Evolutionary conservation across 2,797 vertebrate genomes (phyloP), one percentile per base, ranked within the genome.

Genomic region (Esox lucius): DNA sequence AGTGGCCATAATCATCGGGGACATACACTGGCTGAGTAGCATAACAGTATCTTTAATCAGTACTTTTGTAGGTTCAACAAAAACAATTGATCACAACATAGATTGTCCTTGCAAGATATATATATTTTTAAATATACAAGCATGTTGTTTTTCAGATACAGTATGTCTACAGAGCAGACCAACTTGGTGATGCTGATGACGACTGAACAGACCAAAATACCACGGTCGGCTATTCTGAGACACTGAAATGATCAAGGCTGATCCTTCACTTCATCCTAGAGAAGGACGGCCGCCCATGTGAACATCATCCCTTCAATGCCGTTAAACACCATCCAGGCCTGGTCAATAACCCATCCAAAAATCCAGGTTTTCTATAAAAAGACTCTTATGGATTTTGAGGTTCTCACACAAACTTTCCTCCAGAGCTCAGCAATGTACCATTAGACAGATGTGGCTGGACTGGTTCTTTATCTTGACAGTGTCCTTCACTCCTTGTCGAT

Each of bases 191-290:
- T 79, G 82, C 84, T 78, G 78, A 86, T 85, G 67, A 70, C 76
- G 79, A 86, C 84, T 65, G 72, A 81, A 82, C 75, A 70, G 80
- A 79, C 49, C 22, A 24, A 61, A 66, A 83, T 65, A 75, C 78
- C 75, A 81, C 82, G 82, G 75, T 81, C 73, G 70, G 75, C 82
- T 87, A 84, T 90, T 90, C 86, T 65, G 69, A 87, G 76, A 84
- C 80, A 75, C 83, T 22, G n/a, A 1, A n/a, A 59, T 85, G 85
- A 86, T n/a, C 17, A 73, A 78, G 75, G 73, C 73, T 84, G 80
- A 79, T 84, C 75, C 72, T 72, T 79, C 79, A 39, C 19, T 16
- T 70, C 68, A 31, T 76, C 73, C 72, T 85, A 66, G 77, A 81
- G 88, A 89, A 86, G 83, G 84, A 91, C 86, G 9, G 19, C 11